Evolutionary conservation across 2,113 vertebrate genomes (phyloP), one percentile per base, ranked within the genome.

Genomic region (Podarcis muralis): DNA sequence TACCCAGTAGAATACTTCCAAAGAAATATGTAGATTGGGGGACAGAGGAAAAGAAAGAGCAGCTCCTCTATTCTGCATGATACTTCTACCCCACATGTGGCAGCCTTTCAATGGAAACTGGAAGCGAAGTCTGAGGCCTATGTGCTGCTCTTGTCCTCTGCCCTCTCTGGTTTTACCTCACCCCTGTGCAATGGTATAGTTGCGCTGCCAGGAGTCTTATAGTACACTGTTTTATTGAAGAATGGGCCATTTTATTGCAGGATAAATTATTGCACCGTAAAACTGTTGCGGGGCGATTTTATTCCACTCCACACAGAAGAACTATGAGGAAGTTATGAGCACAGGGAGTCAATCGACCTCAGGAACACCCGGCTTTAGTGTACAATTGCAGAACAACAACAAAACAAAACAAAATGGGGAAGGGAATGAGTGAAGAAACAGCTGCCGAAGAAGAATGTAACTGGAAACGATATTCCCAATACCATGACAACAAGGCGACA

Each of bases 241-340:
- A 68, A 78, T 23, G 22, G 20, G 25, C 35, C 9, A 7, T 43
- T 86, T 78, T 68, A 78, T 78, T 78, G 85, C 59, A 25, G 37
- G 37, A 20, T 78, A 86, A 86, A 86, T 86, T 78, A 78, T 78
- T 78, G 35, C 3, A 40, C 75, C 20, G 78, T 78, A 78, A 86
- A 86, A 86, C 40, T 78, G 37, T 66, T 78, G 65, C 7, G 12
- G 37, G 59, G 18, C 78, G 59, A 68, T 48, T 68, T 78, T 11
- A 86, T 32, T 27, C 74, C 30, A 68, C 62, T 27, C 85, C 37
- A 32, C 75, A 68, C 40, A 72, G 30, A 48, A 72, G 69, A 84
- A 59, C 69, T 25, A 84, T 35, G 43, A 59, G 43, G 66, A 84
- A 57, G n/a, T 74, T 74, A 57, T 72, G 68, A 78, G 13, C 0